These are phyloP conservation scores for Diplazon laetatorius DNA, from an alignment of 2,888 invertebrate genomes.

Conservation along the genomic window DNA sequence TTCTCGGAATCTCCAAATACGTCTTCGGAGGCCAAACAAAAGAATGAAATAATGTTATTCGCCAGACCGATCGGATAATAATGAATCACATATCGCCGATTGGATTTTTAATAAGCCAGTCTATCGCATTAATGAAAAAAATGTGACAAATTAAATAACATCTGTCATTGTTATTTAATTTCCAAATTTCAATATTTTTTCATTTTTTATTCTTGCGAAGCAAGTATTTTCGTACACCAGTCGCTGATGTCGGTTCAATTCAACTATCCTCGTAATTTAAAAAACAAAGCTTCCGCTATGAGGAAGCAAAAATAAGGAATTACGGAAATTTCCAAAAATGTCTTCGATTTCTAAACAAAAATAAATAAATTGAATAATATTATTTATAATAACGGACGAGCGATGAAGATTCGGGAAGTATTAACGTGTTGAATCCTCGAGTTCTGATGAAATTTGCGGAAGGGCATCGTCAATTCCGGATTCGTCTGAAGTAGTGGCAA, in stretches of 20 bases:
- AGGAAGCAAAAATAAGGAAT: too few relatives aligned
- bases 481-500: conserved; percentile 3
- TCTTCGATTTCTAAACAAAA: neutral
- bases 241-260: too few relatives aligned
- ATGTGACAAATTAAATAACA: neutral
- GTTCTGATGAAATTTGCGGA: neutral
- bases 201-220: too few relatives aligned
- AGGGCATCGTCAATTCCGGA: neutral
- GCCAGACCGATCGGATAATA: neutral
- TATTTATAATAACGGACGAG: neutral
- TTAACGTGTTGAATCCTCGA: neutral
- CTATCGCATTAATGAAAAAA: too few relatives aligned
- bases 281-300: too few relatives aligned
- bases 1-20: neutral
- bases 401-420: neutral
- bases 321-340: too few relatives aligned
- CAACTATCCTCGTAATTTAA: too few relatives aligned
- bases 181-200: too few relatives aligned
- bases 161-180: neutral
- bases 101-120: too few relatives aligned
- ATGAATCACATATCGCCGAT: too few relatives aligned
- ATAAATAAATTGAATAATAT: neutral
- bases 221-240: too few relatives aligned
- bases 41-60: neutral
- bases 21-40: neutral